Conservation (phyloP, 2,113 vertebrate genomes). For the Verasper variegatus region DNA sequence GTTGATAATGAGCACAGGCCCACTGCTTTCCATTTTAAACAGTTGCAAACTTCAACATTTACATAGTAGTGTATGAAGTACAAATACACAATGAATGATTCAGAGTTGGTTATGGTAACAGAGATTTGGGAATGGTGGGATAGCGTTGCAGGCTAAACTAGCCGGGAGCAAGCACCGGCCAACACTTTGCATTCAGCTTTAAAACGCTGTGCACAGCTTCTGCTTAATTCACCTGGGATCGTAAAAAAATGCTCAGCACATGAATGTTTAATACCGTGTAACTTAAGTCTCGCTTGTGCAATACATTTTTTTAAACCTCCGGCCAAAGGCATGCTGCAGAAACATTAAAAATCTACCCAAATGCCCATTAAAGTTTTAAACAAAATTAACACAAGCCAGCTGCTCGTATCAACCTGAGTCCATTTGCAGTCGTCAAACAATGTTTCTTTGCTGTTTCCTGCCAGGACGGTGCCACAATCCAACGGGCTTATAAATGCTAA, state of each 20-base stretch:
- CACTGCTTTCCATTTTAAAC: neutral
- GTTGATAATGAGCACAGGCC: neutral
- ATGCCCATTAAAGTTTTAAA: neutral
- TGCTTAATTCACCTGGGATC: neutral
- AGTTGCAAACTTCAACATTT: neutral
- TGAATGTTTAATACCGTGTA: slow-evolving; percentile 4
- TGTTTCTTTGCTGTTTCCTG: no score
- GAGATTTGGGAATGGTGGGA: neutral
- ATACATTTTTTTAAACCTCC: neutral
- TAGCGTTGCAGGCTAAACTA: neutral
- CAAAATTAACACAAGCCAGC: neutral
- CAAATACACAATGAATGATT: neutral
- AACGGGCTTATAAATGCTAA: neutral
- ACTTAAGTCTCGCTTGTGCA: neutral
- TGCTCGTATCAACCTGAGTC: neutral
- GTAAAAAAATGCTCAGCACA: neutral
- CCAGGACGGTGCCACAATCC: neutral
- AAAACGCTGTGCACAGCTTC: neutral
- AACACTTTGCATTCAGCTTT: neutral
- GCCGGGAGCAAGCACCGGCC: neutral
- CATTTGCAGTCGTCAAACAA: neutral
- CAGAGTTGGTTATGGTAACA: neutral
- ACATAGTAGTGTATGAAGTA: neutral
- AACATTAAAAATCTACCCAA: neutral
- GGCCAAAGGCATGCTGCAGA: neutral